Evolutionary conservation across 1,140 invertebrate species (phyloP), one percentile per base, ranked within the genome.

Genomic region (Zophobas morio): DNA sequence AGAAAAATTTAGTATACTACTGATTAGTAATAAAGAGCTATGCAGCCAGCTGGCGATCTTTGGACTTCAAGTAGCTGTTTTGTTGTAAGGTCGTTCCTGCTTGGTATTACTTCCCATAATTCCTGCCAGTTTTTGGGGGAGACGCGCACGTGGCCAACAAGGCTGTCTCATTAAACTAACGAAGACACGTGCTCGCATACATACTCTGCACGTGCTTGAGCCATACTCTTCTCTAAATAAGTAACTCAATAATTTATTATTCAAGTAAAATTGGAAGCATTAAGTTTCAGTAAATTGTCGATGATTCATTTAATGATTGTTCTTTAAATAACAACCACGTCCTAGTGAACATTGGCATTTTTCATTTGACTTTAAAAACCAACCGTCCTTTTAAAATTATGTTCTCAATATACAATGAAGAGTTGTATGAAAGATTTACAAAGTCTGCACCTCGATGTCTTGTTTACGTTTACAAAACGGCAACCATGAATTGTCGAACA

Each of bases 101-200:
- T 53, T 35, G 40, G 47, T 46, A 47, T 70, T 35, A 72, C 46
- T 72, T 73, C 37, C 63, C 40, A 71, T 74, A 63, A 78, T 70
- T 78, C 77, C 73, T 78, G 71, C 72, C 47, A 49, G 60, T 49
- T 74, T 53, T 42, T 57, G 70, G 75, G 79, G 74, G 57, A 70
- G 76, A 74, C 36, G 72, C 39, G 76, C 79, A 80, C 79, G 79
- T 80, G 79, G 47, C 79, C 77, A 78, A 76, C 77, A 78, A 78
- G 74, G 74, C 77, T 80, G 79, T 80, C 79, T 80, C 79, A 80
- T 80, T 80, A 80, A 80, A 75, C 79, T 80, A 76, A 80, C 79
- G 79, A 80, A 80, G 79, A 78, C 79, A 80, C 79, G 79, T 80
- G 79, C 79, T 70, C 40, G 53, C 57, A 70, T 70, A 74, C 77